A percentile compares a stretch with the other conserved stretches of the same genome.
phyloP scores from a whole-genome alignment of 2,113 vertebrate species.

The Eretmodus cyanostictus region DNA sequence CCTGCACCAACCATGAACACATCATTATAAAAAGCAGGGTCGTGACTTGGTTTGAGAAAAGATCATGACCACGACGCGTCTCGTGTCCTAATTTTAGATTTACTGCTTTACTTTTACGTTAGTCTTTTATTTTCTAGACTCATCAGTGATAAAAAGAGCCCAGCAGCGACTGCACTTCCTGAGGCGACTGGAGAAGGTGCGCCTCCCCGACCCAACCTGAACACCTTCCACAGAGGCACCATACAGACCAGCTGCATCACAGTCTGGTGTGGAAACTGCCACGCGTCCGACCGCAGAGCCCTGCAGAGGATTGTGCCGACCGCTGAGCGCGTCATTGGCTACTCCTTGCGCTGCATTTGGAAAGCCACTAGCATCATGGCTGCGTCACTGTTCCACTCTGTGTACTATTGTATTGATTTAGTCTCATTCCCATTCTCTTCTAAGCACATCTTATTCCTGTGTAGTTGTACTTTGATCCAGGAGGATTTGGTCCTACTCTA shows the following conservation, averaged over 20 bases:
- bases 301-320: neutral
- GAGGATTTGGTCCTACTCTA: neutral
- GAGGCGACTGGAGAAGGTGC: neutral
- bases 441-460: neutral
- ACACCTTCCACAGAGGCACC: neutral
- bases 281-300: neutral
- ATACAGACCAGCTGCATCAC: neutral
- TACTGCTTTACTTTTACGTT: neutral
- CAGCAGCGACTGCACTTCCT: neutral
- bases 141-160: neutral
- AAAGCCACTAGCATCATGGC: neutral
- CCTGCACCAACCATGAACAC: neutral
- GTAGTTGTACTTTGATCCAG: neutral
- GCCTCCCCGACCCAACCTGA: accelerated
- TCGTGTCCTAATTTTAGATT: neutral
- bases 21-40: neutral
- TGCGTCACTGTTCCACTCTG: accelerated
- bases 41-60: neutral
- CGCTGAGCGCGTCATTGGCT: neutral
- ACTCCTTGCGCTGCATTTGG: neutral
- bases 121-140: neutral
- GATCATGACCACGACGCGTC: accelerated
- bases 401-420: neutral
- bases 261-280: neutral
- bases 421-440: neutral